Conservation (phyloP, 2,888 invertebrate genomes). For the Mimas tiliae region DNA sequence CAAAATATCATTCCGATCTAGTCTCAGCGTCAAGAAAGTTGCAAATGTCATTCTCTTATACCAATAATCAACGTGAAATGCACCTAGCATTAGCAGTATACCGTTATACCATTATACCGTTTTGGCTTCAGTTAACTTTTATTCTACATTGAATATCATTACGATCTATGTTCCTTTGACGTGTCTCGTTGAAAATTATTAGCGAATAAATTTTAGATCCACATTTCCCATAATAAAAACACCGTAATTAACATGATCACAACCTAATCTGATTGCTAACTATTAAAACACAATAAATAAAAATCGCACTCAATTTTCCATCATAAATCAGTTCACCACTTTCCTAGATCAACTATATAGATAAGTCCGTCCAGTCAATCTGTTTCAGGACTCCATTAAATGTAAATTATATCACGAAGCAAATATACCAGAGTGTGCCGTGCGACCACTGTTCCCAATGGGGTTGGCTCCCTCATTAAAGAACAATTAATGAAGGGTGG, state of each 20-base stretch:
- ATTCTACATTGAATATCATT: too few relatives aligned
- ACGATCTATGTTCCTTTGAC: too few relatives aligned
- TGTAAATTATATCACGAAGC: constrained; percentile 38
- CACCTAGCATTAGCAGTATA: too few relatives aligned
- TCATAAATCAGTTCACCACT: neutral
- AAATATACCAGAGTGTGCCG: constrained; percentile 47
- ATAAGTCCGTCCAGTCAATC: constrained; percentile 30
- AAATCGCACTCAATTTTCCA: neutral
- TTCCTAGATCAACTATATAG: neutral
- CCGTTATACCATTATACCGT: too few relatives aligned
- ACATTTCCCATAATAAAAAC: too few relatives aligned
- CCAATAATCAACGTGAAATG: too few relatives aligned
- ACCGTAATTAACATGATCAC: neutral
- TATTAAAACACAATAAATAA: neutral
- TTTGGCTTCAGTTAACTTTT: too few relatives aligned
- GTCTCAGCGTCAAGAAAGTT: too few relatives aligned
- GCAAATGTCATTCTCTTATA: too few relatives aligned
- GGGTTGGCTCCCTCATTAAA: constrained; percentile 54
- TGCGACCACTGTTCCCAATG: constrained; percentile 37
- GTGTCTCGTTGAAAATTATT: too few relatives aligned
- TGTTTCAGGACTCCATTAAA: constrained; percentile 37
- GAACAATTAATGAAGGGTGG: constrained; percentile 58
- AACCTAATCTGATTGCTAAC: neutral
- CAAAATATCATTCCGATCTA: too few relatives aligned
- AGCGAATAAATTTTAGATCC: too few relatives aligned